These are phyloP conservation scores for Limosa lapponica DNA, from an alignment of 2,797 vertebrate genomes.

Conservation along the genomic window DNA sequence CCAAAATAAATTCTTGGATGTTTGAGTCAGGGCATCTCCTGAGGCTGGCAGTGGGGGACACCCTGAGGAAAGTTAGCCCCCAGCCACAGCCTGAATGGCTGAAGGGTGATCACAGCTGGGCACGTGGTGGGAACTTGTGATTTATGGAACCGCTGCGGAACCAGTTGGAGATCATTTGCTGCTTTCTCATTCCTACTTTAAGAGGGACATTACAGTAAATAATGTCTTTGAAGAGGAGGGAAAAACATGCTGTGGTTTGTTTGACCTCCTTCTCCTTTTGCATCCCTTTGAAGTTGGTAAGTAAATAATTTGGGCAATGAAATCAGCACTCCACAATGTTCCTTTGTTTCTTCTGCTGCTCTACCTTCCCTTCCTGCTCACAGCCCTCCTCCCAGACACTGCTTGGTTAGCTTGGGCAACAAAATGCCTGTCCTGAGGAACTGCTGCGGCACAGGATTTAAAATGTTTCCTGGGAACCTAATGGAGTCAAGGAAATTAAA, in stretches of 20 bases:
- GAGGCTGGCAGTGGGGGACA: neutral
- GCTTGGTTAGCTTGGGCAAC: conserved; percentile 1
- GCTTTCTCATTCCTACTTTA: conserved; percentile 1
- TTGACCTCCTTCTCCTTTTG: conserved; percentile 39
- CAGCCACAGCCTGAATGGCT: neutral
- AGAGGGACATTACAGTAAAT: conserved; percentile 36
- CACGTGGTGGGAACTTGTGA: neutral
- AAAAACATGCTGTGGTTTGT: conserved; percentile 1
- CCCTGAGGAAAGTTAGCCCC: neutral
- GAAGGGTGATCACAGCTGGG: neutral
- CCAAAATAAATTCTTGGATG: neutral
- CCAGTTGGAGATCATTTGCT: neutral
- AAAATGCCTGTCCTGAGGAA: neutral
- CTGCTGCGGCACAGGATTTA: neutral
- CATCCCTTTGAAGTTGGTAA: conserved; percentile 46
- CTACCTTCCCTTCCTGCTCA: neutral
- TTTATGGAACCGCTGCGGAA: neutral
- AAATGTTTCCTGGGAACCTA: conserved; percentile 12
- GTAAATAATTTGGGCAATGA: conserved; percentile 27
- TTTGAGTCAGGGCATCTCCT: neutral
- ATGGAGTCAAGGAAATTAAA: neutral
- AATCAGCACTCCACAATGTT: neutral
- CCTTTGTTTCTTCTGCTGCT: neutral
- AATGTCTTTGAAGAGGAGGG: conserved; percentile 1
- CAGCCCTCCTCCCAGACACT: neutral